Evolutionary conservation across 2,888 invertebrate species (phyloP).

Genomic region (Patella depressa): DNA sequence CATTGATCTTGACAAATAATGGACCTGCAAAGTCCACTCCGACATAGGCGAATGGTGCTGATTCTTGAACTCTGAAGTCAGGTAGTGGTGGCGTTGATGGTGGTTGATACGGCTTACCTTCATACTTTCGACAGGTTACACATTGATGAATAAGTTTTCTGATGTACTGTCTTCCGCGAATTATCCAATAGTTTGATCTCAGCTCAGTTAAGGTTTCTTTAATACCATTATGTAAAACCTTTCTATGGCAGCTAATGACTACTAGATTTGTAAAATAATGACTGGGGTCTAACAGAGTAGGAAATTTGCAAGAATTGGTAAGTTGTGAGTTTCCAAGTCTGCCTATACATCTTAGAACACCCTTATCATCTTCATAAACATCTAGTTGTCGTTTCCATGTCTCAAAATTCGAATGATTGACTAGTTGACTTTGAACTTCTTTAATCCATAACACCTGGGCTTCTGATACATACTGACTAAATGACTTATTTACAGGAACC

Average conservation of each 20-base stretch:
- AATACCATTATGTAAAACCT: not conserved
- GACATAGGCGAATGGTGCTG: not conserved
- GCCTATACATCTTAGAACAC: not conserved
- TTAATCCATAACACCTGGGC: not conserved
- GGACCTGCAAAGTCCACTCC: conserved; percentile 18
- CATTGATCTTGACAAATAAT: not conserved
- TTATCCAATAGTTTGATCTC: conserved; percentile 10
- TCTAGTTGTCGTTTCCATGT: not conserved
- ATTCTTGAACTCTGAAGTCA: conserved; percentile 1
- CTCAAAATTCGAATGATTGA: not conserved
- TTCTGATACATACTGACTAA: not conserved
- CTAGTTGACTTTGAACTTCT: not conserved
- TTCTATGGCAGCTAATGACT: not conserved
- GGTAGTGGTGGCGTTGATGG: conserved; percentile 14
- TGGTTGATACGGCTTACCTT: conserved; percentile 12
- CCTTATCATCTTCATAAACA: conserved; percentile 5
- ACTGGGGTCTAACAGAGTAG: not conserved
- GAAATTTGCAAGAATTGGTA: not conserved
- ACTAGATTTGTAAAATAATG: not conserved
- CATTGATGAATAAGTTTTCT: conserved; percentile 7
- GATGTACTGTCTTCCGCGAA: not conserved
- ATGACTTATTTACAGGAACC: not conserved
- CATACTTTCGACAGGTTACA: not conserved
- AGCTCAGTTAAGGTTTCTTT: not conserved
- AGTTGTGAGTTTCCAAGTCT: not conserved